phyloP scores from a whole-genome alignment of 2,888 invertebrate genomes.

The Diloba caeruleocephala region DNA sequence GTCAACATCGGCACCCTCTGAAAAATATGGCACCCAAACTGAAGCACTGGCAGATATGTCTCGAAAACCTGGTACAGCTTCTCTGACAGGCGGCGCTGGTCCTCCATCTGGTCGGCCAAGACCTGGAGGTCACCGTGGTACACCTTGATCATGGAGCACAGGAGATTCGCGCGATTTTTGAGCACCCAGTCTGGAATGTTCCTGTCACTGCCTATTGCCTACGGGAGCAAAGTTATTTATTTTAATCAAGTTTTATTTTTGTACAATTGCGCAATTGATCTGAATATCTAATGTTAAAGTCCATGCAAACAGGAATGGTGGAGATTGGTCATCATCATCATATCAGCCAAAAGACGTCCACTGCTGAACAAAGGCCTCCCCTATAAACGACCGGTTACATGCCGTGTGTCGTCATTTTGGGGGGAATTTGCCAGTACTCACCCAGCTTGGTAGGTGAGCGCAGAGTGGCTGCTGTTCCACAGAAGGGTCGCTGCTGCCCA shows the following conservation, averaged over 20 bases:
- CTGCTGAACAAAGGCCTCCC: too few relatives aligned
- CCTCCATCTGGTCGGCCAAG: constrained; percentile 90
- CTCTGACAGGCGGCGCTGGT: constrained; percentile 86
- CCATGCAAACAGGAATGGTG: too few relatives aligned
- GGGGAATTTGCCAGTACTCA: too few relatives aligned
- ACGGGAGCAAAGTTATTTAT: constrained; percentile 11
- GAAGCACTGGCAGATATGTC: constrained; percentile 95
- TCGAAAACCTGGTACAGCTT: constrained; percentile 96
- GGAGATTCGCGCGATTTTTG: constrained; percentile 92
- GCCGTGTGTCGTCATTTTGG: too few relatives aligned
- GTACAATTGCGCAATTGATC: too few relatives aligned
- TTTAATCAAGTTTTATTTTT: background rate
- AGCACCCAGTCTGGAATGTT: constrained; percentile 95
- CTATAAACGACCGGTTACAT: too few relatives aligned
- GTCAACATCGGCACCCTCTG: constrained; percentile 94
- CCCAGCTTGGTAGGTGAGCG: too few relatives aligned
- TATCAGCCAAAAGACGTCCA: too few relatives aligned
- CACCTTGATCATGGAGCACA: constrained; percentile 93
- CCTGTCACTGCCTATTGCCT: constrained; percentile 96
- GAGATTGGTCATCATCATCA: too few relatives aligned
- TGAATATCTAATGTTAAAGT: too few relatives aligned
- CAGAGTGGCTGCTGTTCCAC: too few relatives aligned
- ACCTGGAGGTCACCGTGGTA: constrained; percentile 95
- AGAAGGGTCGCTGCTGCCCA: too few relatives aligned
- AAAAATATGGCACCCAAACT: constrained; percentile 95